Evolutionary conservation across 2,797 vertebrate species (phyloP).

Genomic region (Prionace glauca): DNA sequence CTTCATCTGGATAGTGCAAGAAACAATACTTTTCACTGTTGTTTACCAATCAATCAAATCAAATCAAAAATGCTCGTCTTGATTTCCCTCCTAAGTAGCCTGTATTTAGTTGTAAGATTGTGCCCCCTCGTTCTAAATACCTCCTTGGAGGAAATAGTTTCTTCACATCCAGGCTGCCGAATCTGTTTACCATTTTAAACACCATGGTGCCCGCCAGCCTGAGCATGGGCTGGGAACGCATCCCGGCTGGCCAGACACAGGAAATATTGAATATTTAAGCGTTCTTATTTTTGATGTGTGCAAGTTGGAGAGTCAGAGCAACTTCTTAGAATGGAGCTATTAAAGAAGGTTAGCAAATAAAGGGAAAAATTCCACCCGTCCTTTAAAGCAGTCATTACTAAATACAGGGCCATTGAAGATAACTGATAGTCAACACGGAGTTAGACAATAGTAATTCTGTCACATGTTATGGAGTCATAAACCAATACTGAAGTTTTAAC

Average conservation of each 20-base stretch:
- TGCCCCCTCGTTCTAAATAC: not conserved
- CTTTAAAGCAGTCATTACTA: not conserved
- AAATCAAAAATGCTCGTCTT: not conserved
- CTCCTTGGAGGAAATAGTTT: not conserved
- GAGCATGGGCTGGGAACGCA: too few species aligned
- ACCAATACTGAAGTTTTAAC: constrained; percentile 3
- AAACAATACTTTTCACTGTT: too few species aligned
- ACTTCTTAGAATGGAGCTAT: not conserved
- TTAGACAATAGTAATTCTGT: not conserved
- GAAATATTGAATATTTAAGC: not conserved
- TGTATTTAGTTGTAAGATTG: not conserved
- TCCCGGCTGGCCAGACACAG: not conserved
- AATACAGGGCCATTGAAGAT: constrained; percentile 27
- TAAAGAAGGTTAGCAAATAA: not conserved
- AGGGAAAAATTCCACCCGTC: not conserved
- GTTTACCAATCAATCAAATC: too few species aligned
- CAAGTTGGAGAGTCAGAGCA: not conserved
- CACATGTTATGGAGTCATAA: constrained; percentile 16
- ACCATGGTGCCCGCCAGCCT: too few species aligned
- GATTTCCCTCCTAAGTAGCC: not conserved
- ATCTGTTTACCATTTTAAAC: not conserved
- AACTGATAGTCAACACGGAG: not conserved
- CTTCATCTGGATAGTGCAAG: too few species aligned
- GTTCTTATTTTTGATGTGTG: not conserved
- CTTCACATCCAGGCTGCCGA: not conserved